phyloP scores from a whole-genome alignment of 2,888 invertebrate species.

The Aromia moschata region DNA sequence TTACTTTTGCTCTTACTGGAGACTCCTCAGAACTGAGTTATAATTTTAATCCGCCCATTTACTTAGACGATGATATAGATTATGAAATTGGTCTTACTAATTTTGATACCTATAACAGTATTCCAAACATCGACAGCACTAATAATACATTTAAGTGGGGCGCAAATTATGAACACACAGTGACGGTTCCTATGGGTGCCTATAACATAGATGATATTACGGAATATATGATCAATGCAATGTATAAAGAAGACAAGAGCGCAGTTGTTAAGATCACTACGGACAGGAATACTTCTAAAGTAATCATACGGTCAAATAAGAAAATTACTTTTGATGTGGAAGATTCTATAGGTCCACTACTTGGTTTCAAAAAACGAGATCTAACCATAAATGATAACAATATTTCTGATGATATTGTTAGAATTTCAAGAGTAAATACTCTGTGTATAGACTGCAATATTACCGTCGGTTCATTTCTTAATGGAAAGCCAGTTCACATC shows the following conservation, averaged over 20 bases:
- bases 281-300: not conserved
- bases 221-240: not conserved
- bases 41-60: constrained; percentile 1
- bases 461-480: not conserved
- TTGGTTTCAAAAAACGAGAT: not conserved
- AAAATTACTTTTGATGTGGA: constrained; percentile 1
- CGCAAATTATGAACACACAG: not conserved
- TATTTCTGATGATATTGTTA: not conserved
- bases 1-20: not conserved
- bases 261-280: not conserved
- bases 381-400: not conserved
- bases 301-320: not conserved
- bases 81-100: not conserved
- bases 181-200: not conserved
- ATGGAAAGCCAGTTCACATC: not conserved
- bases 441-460: constrained; percentile 2
- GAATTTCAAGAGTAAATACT: constrained; percentile 2
- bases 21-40: not conserved
- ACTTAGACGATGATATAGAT: not conserved
- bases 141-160: constrained; percentile 3
- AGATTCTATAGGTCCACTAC: constrained; percentile 4
- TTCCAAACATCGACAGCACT: not conserved
- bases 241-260: not conserved
- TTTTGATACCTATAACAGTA: not conserved
- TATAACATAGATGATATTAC: constrained; percentile 6